Conservation (phyloP, 2,113 vertebrate genomes). For the Lathamus discolor region DNA sequence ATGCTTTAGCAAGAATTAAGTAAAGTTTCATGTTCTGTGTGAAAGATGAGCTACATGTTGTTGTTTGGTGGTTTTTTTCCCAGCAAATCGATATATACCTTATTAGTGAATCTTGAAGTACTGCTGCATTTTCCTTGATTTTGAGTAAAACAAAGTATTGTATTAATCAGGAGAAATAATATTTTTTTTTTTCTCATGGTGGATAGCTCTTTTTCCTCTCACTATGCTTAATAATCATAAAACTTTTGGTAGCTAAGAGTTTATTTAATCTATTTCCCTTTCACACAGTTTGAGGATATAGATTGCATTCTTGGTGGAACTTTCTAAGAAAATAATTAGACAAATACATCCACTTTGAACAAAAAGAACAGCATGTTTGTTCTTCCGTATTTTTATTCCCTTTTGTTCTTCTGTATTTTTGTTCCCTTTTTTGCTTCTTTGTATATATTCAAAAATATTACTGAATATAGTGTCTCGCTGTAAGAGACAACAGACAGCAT, state of each 20-base stretch:
- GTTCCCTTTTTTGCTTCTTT: not conserved
- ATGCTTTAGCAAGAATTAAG: not conserved
- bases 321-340: not conserved
- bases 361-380: not conserved
- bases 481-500: not conserved
- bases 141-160: not conserved
- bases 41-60: not conserved
- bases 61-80: not conserved
- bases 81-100: not conserved
- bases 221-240: not conserved
- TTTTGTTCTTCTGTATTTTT: not conserved
- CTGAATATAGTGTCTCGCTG: not conserved
- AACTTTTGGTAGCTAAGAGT: not conserved
- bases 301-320: not conserved
- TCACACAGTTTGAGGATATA: not conserved
- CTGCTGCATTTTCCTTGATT: not conserved
- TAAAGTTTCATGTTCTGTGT: not conserved
- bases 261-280: not conserved
- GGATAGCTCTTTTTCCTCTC: not conserved
- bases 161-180: not conserved
- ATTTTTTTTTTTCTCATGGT: not conserved
- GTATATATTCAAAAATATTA: not conserved
- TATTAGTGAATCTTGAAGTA: not conserved
- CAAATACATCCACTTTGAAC: not conserved
- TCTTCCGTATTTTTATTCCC: not conserved